Conservation (phyloP, 2,113 vertebrate species). For the Protomyctophum bolini region DNA sequence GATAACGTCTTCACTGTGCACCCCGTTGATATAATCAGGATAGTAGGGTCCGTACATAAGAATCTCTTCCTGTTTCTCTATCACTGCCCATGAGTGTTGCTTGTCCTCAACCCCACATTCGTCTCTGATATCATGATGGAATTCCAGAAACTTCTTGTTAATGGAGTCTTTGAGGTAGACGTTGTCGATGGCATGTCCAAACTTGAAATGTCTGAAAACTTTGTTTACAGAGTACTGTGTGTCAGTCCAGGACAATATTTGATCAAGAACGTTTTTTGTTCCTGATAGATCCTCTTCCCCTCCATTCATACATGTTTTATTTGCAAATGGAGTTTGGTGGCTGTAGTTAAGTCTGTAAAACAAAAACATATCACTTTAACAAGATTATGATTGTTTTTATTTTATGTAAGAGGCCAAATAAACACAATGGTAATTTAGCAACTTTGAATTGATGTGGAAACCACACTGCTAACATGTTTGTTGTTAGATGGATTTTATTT, state of each 20-base stretch:
- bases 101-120: constrained; percentile 52
- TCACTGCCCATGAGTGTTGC: constrained; percentile 60
- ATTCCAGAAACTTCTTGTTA: constrained; percentile 52
- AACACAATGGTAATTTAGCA: too few relatives aligned
- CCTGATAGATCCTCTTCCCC: neutral
- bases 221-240: constrained; percentile 37
- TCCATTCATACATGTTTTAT: neutral
- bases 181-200: neutral
- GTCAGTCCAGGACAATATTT: constrained; percentile 44
- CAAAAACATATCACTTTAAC: constrained; percentile 5
- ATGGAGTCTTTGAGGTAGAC: constrained; percentile 16
- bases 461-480: too few relatives aligned
- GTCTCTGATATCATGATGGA: constrained; percentile 54
- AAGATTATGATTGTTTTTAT: too few relatives aligned
- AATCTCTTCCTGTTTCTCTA: constrained; percentile 62
- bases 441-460: too few relatives aligned
- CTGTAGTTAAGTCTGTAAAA: constrained; percentile 20
- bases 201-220: constrained; percentile 38
- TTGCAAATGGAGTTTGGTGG: neutral
- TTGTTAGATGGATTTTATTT: too few relatives aligned
- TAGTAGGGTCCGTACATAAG: constrained; percentile 61
- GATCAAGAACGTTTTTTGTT: constrained; percentile 1
- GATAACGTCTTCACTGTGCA: constrained; percentile 63
- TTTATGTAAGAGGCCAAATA: too few relatives aligned
- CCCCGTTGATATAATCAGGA: constrained; percentile 52